Conservation (phyloP, 1,140 invertebrate genomes). For the Hyles vespertilio region DNA sequence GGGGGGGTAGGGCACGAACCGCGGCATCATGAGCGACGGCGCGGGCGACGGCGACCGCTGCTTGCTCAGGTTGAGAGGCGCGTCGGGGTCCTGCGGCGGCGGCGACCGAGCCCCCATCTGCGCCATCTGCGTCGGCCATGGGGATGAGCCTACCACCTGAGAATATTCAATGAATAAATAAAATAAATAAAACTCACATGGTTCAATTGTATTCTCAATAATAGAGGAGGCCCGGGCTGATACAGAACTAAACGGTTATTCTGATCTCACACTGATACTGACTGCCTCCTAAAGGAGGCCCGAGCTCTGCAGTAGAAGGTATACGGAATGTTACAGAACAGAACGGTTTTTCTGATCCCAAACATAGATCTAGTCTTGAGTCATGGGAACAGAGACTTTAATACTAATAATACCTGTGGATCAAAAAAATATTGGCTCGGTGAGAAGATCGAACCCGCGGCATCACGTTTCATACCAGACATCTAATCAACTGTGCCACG, state of each 20-base stretch:
- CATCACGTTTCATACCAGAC: background rate
- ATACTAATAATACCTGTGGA: too few species aligned
- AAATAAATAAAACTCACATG: background rate
- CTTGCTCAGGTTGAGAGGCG: constrained; percentile 92
- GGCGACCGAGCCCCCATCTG: constrained; percentile 56
- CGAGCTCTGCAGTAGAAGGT: background rate
- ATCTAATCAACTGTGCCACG: too few species aligned
- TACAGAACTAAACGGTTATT: background rate
- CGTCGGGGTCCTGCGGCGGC: constrained; percentile 81
- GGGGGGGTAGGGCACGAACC: constrained; percentile 64
- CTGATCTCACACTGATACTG: too few species aligned
- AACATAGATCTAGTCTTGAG: too few species aligned
- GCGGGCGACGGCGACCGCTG: constrained; percentile 80
- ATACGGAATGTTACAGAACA: too few species aligned
- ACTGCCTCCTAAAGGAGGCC: background rate
- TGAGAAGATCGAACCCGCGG: background rate
- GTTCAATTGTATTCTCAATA: background rate
- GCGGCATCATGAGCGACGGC: constrained; percentile 70
- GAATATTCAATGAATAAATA: constrained; percentile 11
- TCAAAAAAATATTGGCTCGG: background rate
- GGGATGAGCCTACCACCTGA: constrained; percentile 36
- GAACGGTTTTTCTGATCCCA: too few species aligned
- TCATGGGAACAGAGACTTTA: too few species aligned
- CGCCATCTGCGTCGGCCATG: constrained; percentile 62
- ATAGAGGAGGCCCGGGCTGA: background rate